Evolutionary conservation across 2,888 invertebrate species (phyloP), one percentile per base, ranked within the genome.

Genomic region (Halictus ligatus): DNA sequence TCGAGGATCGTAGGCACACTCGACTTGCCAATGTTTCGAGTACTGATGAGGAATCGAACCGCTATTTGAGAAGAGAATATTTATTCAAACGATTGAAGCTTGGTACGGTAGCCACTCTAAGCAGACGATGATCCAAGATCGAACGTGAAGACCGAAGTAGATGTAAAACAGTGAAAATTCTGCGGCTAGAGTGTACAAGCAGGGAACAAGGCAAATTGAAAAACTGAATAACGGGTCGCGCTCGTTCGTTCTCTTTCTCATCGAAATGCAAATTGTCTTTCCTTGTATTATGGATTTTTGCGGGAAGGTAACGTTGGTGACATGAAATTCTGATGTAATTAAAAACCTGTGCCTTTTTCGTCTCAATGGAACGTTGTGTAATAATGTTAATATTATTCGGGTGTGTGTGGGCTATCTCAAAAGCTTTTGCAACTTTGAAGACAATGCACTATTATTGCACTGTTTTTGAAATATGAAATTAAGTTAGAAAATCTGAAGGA

Each of bases 1-100:
- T 54, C 75, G 77, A 80, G 74, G 25, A 71, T 75, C 60, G 77
- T 58, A 10, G 58, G 40, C 76, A 43, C 85, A 50, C 60, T 43
- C 75, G 71, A 75, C 50, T 72, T n/a, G 67, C 40, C 72, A 40
- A 81, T 72, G 25, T 58, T 50, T 71, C 74, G 46, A 75, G 85
- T 15, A 48, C 46, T 43, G 46, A 69, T 29, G 58, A 29, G 74
- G 71, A 75, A 78, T 78, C 35, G 78, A 72, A 72, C 60, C 75
- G 73, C 67, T 84, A 46, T 77, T 25, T 12, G 18, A n/a, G 35
- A 13, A 25, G 15, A n/a, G 46, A 54, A 48, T 29, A 46, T 69
- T 73, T 35, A n/a, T 74, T 58, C 35, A 8, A 29, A 67, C 48
- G 73, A 60, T 67, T 25, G 35, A n/a, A 46, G 50, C 29, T 75